Conservation (phyloP, 2,113 vertebrate genomes). For the Dipodomys ordii region DNA sequence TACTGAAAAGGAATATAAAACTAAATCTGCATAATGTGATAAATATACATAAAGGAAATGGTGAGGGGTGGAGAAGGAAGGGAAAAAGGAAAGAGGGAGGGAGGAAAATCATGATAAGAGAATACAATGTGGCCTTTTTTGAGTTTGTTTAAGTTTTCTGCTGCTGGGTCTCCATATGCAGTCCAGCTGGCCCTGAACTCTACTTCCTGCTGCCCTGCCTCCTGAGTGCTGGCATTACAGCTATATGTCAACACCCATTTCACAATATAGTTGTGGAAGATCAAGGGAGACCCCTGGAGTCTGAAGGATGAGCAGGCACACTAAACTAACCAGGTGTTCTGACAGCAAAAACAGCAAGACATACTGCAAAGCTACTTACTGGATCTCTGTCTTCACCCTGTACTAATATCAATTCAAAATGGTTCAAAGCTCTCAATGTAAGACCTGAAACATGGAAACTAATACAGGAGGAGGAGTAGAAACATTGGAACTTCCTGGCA, state of each 20-base stretch:
- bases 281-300: not conserved
- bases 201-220: not conserved
- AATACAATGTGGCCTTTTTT: not conserved
- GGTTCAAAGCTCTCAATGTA: no score
- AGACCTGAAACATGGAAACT: no score
- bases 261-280: not conserved
- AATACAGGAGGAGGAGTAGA: no score
- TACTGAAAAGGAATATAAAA: not conserved
- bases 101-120: not conserved
- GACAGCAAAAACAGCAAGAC: not conserved
- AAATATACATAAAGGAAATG: not conserved
- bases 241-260: not conserved
- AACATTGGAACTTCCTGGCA: no score
- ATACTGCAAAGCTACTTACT: no score
- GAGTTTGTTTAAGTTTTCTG: not conserved
- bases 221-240: not conserved
- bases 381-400: no score
- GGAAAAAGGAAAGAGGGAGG: not conserved
- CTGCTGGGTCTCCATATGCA: not conserved
- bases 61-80: no score
- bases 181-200: not conserved
- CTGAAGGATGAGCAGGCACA: not conserved
- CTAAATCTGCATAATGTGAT: not conserved
- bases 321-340: not conserved
- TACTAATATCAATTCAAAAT: no score